A percentile compares a stretch with the other conserved stretches of the same genome.
Evolutionary conservation across 1,140 invertebrate genomes (phyloP).

Genomic region (Oedothorax gibbosus): DNA sequence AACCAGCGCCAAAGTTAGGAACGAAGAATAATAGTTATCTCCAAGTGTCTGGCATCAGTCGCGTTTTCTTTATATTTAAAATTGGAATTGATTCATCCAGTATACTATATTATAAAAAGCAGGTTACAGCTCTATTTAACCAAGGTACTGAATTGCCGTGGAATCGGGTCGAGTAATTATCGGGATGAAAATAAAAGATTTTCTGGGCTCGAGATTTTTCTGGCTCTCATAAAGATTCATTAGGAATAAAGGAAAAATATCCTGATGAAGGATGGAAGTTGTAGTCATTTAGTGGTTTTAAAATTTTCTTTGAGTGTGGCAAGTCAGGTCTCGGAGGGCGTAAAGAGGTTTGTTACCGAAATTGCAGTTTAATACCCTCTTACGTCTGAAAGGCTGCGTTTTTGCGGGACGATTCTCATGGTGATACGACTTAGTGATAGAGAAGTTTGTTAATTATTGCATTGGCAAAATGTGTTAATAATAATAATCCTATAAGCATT

Average conservation of each 20-base stretch:
- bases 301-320: slow-evolving; percentile 47
- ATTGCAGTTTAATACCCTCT: slow-evolving; percentile 41
- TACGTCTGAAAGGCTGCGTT: not conserved
- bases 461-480: too few relatives aligned
- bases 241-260: slow-evolving; percentile 40
- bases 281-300: slow-evolving; percentile 13
- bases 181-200: slow-evolving; percentile 24
- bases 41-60: too few relatives aligned
- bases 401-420: slow-evolving; percentile 1
- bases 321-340: not conserved
- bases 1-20: too few relatives aligned
- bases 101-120: too few relatives aligned
- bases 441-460: too few relatives aligned
- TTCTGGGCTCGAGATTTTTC: slow-evolving; percentile 48
- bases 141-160: too few relatives aligned
- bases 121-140: too few relatives aligned
- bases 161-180: too few relatives aligned
- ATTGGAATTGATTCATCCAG: too few relatives aligned
- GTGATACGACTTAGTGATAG: not conserved
- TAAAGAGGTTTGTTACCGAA: slow-evolving; percentile 4
- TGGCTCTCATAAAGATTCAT: slow-evolving; percentile 56
- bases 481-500: too few relatives aligned
- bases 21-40: too few relatives aligned
- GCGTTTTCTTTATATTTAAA: too few relatives aligned
- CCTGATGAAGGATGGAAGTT: not conserved